A percentile compares a stretch with the other conserved stretches of the same genome.
Evolutionary conservation across 2,113 vertebrate species (phyloP).

Genomic region (Poeciliopsis prolifica): DNA sequence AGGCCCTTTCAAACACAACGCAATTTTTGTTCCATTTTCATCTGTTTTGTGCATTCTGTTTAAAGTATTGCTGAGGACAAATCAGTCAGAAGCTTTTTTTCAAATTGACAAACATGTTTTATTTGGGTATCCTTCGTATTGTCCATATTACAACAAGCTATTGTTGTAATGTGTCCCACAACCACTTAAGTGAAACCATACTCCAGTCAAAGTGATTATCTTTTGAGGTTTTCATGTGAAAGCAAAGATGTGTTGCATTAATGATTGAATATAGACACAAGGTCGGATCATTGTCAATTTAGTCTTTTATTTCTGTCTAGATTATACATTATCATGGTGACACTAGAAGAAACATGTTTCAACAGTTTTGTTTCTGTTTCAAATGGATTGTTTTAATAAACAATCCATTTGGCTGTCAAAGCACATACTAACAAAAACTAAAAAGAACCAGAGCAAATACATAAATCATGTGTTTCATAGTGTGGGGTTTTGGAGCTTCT

Average conservation of each 20-base stretch:
- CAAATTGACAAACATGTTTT: neutral
- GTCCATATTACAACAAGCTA: neutral
- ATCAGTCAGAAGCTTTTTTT: neutral
- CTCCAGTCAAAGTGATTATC: neutral
- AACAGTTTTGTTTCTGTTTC: too few relatives aligned
- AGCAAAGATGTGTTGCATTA: neutral
- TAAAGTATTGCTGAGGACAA: neutral
- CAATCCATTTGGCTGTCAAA: too few relatives aligned
- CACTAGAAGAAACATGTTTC: too few relatives aligned
- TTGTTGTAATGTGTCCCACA: neutral
- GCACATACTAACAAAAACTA: neutral
- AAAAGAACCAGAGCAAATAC: neutral
- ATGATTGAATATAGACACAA: neutral
- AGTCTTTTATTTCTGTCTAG: neutral
- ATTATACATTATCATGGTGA: neutral
- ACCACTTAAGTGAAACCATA: neutral
- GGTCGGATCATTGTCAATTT: neutral
- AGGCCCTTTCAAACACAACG: neutral
- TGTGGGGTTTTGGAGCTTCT: neutral
- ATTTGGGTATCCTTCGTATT: neutral
- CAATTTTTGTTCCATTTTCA: conserved; percentile 5
- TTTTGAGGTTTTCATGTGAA: neutral
- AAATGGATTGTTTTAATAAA: too few relatives aligned
- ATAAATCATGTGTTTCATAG: neutral
- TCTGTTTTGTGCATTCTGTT: conserved; percentile 3